Conservation (phyloP, 2,888 invertebrate genomes). For the Drosophila multiciliata region DNA sequence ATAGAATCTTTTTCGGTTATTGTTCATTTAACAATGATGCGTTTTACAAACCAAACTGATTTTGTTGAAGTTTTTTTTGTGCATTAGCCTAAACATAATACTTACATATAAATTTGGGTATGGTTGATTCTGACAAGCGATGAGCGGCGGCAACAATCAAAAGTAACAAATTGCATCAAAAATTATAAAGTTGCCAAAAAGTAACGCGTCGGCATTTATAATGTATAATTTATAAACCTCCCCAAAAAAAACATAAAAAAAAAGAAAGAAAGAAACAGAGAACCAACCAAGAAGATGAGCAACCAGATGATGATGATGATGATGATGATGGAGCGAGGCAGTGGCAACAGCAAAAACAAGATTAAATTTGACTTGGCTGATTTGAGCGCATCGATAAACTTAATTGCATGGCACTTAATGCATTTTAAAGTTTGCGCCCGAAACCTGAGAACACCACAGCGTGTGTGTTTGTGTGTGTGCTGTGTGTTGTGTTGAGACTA, state of each 20-base stretch:
- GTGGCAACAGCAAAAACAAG: constrained; percentile 40
- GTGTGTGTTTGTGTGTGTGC: neutral
- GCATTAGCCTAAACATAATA: constrained; percentile 2
- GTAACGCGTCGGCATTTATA: constrained; percentile 77
- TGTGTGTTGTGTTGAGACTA: constrained; percentile 42
- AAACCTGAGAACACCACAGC: constrained; percentile 56
- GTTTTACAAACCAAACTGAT: neutral
- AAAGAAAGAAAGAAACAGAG: neutral
- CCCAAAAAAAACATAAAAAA: constrained; percentile 11
- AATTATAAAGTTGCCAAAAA: constrained; percentile 62
- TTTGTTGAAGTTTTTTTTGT: neutral
- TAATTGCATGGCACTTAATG: constrained; percentile 80
- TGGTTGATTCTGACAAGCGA: constrained; percentile 6
- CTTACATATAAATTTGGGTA: neutral
- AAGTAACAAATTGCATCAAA: constrained; percentile 50
- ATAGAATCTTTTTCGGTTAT: neutral
- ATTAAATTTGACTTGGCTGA: constrained; percentile 68
- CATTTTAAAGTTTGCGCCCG: constrained; percentile 74
- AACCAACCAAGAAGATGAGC: neutral
- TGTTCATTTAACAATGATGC: neutral
- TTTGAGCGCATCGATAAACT: constrained; percentile 77
- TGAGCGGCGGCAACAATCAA: constrained; percentile 37
- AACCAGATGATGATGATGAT: neutral
- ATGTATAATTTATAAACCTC: constrained; percentile 62
- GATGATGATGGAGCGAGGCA: constrained; percentile 2